Evolutionary conservation across 64 coral and sea anemone species (phyloP).

Genomic region (Dendrophyllia cribrosa): DNA sequence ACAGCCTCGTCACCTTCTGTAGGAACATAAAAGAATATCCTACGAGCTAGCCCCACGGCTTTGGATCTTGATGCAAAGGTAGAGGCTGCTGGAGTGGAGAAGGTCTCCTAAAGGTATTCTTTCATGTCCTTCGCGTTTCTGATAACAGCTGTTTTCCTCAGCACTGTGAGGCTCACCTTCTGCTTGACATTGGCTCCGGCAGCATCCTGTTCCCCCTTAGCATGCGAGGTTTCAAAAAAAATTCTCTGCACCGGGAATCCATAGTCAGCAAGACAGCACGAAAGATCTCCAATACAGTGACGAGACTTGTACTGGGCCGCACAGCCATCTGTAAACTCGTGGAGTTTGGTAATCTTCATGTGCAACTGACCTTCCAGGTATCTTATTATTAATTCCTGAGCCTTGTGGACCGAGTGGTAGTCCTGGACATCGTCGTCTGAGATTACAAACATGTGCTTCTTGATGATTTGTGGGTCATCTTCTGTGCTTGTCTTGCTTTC

Average conservation of each 20-base stretch:
- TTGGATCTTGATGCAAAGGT: slow-evolving; percentile 31
- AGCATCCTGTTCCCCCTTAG: too few species aligned
- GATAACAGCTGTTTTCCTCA: too few species aligned
- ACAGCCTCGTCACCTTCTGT: slow-evolving; percentile 46
- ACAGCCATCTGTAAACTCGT: slow-evolving; percentile 69
- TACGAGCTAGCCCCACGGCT: slow-evolving; percentile 14
- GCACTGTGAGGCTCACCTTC: too few species aligned
- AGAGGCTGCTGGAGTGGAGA: slow-evolving; percentile 46
- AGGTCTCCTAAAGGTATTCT: slow-evolving; percentile 37
- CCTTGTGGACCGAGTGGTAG: not conserved
- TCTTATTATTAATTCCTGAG: not conserved
- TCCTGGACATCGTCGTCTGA: too few species aligned
- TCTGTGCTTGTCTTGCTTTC: slow-evolving; percentile 38
- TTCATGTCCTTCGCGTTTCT: slow-evolving; percentile 59
- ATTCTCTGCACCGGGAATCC: slow-evolving; percentile 20
- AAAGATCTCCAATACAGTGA: slow-evolving; percentile 57
- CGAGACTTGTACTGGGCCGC: slow-evolving; percentile 61
- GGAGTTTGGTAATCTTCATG: not conserved
- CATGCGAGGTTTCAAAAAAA: slow-evolving; percentile 57
- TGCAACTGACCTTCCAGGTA: not conserved
- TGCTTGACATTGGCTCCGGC: slow-evolving; percentile 6
- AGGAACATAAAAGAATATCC: slow-evolving; percentile 46
- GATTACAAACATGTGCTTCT: slow-evolving; percentile 54
- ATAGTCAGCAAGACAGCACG: slow-evolving; percentile 55
- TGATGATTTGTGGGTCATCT: slow-evolving; percentile 13